Conservation (phyloP, 1,140 invertebrate species). For the Hycleus cichorii region DNA sequence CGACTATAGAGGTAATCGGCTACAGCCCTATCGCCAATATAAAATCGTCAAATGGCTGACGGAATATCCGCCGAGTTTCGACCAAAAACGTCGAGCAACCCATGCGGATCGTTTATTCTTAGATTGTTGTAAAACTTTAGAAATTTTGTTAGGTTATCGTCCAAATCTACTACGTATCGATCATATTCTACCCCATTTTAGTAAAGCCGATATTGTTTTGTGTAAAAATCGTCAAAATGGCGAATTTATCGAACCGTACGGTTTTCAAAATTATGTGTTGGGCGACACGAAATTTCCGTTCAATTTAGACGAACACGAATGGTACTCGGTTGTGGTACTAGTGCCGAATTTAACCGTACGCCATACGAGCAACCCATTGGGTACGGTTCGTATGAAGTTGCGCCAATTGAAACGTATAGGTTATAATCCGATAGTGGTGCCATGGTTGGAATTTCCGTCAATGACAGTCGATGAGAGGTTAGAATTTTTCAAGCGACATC, state of each 20-base stretch:
- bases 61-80: constrained; percentile 41
- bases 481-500: too few relatives aligned
- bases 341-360: constrained; percentile 41
- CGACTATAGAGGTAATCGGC: constrained; percentile 47
- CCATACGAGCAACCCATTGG: constrained; percentile 37
- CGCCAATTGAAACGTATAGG: constrained; percentile 50
- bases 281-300: constrained; percentile 43
- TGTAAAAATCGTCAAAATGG: constrained; percentile 43
- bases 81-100: constrained; percentile 39
- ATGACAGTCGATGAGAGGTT: too few relatives aligned
- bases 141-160: constrained; percentile 32
- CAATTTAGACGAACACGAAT: constrained; percentile 40
- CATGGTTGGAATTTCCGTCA: too few relatives aligned
- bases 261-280: constrained; percentile 36
- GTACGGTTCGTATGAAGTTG: constrained; percentile 44
- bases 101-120: constrained; percentile 42
- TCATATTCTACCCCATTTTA: constrained; percentile 52
- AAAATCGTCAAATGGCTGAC: constrained; percentile 43
- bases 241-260: constrained; percentile 36
- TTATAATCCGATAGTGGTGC: constrained; percentile 43
- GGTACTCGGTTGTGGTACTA: constrained; percentile 43
- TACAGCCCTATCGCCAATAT: constrained; percentile 36
- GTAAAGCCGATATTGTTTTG: constrained; percentile 45
- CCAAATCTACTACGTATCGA: constrained; percentile 39
- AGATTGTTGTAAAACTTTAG: constrained; percentile 37